These are phyloP conservation scores for Volucella bombylans DNA, from an alignment of 2,888 invertebrate species.

Conservation along the genomic window DNA sequence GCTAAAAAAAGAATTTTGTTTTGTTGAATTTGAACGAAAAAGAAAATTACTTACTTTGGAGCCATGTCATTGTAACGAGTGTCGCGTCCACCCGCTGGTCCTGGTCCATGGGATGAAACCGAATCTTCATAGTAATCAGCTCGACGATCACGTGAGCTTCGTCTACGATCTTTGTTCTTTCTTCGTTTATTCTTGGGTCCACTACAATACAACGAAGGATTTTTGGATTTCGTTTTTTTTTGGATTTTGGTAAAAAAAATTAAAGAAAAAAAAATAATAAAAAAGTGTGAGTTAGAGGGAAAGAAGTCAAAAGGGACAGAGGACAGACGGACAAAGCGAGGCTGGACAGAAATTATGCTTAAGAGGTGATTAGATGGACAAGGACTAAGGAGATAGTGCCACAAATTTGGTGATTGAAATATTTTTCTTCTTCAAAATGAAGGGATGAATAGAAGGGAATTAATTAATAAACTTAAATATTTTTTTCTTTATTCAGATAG, in stretches of 20 bases:
- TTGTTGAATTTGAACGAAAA: constrained; percentile 27
- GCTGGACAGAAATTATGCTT: constrained; percentile 46
- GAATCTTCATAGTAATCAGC: constrained; percentile 83
- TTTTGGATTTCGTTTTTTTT: constrained; percentile 39
- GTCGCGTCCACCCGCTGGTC: constrained; percentile 84
- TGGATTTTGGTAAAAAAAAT: constrained; percentile 47
- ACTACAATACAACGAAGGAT: constrained; percentile 77
- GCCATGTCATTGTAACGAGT: constrained; percentile 93
- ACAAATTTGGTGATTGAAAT: no score
- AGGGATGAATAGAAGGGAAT: no score
- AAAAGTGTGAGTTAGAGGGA: constrained; percentile 57
- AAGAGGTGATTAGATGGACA: not conserved
- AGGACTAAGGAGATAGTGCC: not conserved
- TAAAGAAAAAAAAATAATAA: constrained; percentile 63
- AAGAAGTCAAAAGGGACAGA: not conserved
- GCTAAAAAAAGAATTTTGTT: constrained; percentile 12
- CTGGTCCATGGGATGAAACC: constrained; percentile 82
- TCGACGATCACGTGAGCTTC: constrained; percentile 79
- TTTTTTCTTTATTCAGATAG: not conserved
- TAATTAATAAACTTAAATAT: no score
- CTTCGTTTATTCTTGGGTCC: constrained; percentile 82
- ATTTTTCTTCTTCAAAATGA: no score
- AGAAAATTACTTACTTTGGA: constrained; percentile 88
- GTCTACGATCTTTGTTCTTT: constrained; percentile 82
- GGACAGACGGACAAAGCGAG: constrained; percentile 21